A percentile compares a stretch with the other conserved stretches of the same genome.
Evolutionary conservation across 2,888 invertebrate species (phyloP).

Genomic region (Agrilus cyanescens): DNA sequence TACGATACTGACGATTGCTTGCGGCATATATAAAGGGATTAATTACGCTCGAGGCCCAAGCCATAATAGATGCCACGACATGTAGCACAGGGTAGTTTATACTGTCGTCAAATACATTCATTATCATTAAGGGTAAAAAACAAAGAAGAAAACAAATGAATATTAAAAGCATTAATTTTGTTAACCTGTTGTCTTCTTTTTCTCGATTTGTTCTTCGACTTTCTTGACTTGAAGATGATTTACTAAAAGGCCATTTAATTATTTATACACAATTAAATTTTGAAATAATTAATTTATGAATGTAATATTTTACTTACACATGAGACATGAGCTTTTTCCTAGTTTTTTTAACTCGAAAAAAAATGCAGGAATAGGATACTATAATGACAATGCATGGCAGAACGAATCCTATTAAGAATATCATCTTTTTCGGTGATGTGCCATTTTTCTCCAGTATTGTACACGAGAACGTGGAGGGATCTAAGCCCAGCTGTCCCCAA

Average conservation of each 20-base stretch:
- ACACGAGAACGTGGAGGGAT: conserved; percentile 74
- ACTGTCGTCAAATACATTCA: conserved; percentile 76
- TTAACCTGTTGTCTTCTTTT: conserved; percentile 68
- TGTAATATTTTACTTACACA: conserved; percentile 40
- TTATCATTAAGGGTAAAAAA: conserved; percentile 79
- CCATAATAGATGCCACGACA: conserved; percentile 71
- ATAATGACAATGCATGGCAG: conserved; percentile 78
- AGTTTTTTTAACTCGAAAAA: conserved; percentile 64
- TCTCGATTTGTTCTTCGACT: conserved; percentile 29
- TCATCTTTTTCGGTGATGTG: conserved; percentile 69
- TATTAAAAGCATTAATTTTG: conserved; percentile 76
- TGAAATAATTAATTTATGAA: conserved; percentile 7
- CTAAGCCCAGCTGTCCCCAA: conserved; percentile 77
- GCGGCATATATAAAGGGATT: conserved; percentile 87
- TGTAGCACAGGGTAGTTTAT: conserved; percentile 63
- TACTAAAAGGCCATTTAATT: background rate
- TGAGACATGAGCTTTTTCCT: conserved; percentile 61
- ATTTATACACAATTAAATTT: conserved; percentile 8
- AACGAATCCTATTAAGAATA: conserved; percentile 73
- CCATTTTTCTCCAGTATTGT: conserved; percentile 72
- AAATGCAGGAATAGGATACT: conserved; percentile 76
- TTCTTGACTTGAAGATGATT: conserved; percentile 2
- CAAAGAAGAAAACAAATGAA: conserved; percentile 77
- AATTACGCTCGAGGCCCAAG: conserved; percentile 83
- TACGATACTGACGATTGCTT: conserved; percentile 70